phyloP scores from a whole-genome alignment of 2,888 invertebrate genomes.

The Rosalia funebris region DNA sequence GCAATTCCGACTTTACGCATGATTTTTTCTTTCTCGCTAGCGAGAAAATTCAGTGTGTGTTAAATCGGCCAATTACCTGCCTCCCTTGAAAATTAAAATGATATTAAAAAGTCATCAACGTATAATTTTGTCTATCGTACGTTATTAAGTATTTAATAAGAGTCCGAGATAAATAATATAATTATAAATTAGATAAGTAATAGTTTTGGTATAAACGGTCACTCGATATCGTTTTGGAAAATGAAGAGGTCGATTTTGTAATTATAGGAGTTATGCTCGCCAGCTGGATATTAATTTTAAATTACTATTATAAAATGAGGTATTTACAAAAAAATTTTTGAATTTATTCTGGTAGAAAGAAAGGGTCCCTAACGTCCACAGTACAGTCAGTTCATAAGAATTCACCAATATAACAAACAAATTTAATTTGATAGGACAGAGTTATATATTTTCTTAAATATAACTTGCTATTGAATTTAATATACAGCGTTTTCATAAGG shows the following conservation, averaged over 20 bases:
- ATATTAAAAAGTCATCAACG: conserved; percentile 40
- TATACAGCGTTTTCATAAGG: too few relatives aligned
- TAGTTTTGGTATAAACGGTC: conserved; percentile 24
- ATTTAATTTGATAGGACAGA: too few relatives aligned
- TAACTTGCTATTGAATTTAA: too few relatives aligned
- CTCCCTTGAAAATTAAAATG: conserved; percentile 29
- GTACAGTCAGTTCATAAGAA: too few relatives aligned
- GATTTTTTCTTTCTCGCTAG: too few relatives aligned
- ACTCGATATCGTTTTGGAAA: conserved; percentile 27
- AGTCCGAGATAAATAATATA: conserved; percentile 23
- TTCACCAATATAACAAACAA: too few relatives aligned
- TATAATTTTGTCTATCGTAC: conserved; percentile 18
- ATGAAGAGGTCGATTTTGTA: conserved; percentile 17
- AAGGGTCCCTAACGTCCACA: too few relatives aligned
- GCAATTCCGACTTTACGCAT: too few relatives aligned
- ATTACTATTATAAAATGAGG: conserved; percentile 11
- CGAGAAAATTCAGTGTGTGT: too few relatives aligned
- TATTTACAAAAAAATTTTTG: not conserved
- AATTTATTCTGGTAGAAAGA: not conserved
- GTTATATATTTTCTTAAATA: too few relatives aligned
- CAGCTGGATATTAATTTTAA: conserved; percentile 26
- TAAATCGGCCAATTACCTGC: not conserved
- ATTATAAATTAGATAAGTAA: conserved; percentile 21
- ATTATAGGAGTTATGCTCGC: conserved; percentile 27
- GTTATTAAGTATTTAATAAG: conserved; percentile 26